Base-by-base conservation (phyloP, 2,888 invertebrate genomes). In the Hoplodrina blanda region DNA sequence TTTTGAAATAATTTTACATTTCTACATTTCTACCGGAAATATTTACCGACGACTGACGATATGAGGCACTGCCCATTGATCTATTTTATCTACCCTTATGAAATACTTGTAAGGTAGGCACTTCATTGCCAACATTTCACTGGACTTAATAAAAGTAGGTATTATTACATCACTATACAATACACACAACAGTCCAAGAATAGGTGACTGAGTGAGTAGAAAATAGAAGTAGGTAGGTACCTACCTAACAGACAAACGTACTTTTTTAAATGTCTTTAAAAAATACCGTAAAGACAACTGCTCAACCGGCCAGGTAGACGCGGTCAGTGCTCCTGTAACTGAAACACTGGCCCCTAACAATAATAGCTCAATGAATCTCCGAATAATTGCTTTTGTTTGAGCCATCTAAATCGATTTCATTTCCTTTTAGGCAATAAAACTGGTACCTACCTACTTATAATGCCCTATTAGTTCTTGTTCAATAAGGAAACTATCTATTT, bases 281-380 rank as follows among this genome's bases (percentile, higher is more conserved):
- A 72, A 55, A 67, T 78, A 76, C 73, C 73, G 83, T 67, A 78
- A 67, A 61, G 56, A 57, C 67, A 73, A 61, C 57, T 70, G 49
- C 25, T 33, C 49, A 76, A 54, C 69, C 55, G 60, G 69, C 68
- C 69, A 68, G 56, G 71, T 57, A 66, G 59, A 20, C 17, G 67
- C 65, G 83, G 83, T 82, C 82, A 83, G 65, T 82, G 83, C 76
- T 74, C 82, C 68, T 73, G 59, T 30, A 49, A 20, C 54, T 60
- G 73, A 73, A 69, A 72, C 73, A 78, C 69, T 70, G 68, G 37
- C 63, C 61, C 73, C 54, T 59, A 67, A 66, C 60, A 78, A 68
- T 55, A 69, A 20, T 73, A 77, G 71, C 62, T 76, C 71, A 78
- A 68, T 69, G 61, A 76, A 69, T 81, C 49, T 60, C 71, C 33